Conservation (phyloP, 2,888 invertebrate genomes). For the Bimastos eiseni region DNA sequence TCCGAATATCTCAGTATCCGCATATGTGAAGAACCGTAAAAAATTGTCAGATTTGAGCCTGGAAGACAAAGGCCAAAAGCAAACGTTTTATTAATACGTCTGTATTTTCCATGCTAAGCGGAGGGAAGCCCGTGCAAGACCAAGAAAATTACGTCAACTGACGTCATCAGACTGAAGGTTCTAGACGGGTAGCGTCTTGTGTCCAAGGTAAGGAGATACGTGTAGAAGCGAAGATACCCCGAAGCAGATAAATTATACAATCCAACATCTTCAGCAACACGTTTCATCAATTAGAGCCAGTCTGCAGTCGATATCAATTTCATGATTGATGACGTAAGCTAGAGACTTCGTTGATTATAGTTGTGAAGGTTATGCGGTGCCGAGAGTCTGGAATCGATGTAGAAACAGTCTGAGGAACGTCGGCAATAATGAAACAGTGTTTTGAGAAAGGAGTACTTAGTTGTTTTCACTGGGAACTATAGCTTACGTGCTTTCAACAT, state of each 20-base stretch:
- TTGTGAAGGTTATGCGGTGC: not conserved
- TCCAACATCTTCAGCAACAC: not conserved
- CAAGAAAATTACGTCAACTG: too few species aligned
- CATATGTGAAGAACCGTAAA: too few species aligned
- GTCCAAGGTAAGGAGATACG: too few species aligned
- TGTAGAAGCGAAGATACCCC: not conserved
- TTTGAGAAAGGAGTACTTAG: not conserved
- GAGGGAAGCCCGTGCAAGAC: too few species aligned
- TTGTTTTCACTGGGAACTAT: not conserved
- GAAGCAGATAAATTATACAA: not conserved
- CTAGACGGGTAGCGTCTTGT: too few species aligned
- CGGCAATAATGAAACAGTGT: not conserved
- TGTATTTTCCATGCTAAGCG: too few species aligned
- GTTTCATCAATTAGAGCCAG: not conserved
- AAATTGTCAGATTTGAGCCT: too few species aligned
- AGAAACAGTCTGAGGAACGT: not conserved
- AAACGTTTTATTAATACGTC: too few species aligned
- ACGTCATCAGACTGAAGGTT: too few species aligned
- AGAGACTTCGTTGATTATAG: not conserved
- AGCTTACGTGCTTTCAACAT: not conserved
- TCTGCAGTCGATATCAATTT: not conserved
- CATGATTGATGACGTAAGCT: not conserved
- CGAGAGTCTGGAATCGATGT: not conserved
- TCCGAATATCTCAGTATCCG: too few species aligned
- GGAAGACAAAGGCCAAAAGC: too few species aligned